Conservation (phyloP, 2,113 vertebrate species). For the Varanus salvator region DNA sequence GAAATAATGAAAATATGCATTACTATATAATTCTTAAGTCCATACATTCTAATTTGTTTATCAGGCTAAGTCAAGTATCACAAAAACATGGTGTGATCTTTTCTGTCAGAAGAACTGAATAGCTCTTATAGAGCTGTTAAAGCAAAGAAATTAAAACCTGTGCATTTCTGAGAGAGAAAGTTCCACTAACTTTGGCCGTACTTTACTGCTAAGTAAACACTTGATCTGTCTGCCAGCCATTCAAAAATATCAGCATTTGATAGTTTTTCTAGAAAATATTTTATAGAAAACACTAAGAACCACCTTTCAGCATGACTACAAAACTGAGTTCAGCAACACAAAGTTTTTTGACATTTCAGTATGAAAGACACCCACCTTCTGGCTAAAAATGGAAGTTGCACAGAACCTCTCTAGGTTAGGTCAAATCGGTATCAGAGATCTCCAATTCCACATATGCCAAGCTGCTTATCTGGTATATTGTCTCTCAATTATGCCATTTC, state of each 20-base stretch:
- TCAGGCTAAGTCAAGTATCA: too few species aligned
- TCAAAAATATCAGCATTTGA: background rate
- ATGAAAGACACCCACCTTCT: slow-evolving; percentile 69
- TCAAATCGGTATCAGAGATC: background rate
- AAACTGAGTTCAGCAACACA: background rate
- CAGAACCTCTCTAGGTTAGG: background rate
- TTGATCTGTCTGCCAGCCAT: background rate
- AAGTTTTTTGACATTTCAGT: slow-evolving; percentile 2
- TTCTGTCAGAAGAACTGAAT: too few species aligned
- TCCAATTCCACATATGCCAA: background rate
- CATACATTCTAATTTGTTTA: too few species aligned
- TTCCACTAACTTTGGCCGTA: background rate
- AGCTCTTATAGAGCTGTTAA: background rate
- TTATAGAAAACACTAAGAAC: background rate
- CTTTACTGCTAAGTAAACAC: background rate
- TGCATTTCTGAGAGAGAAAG: background rate
- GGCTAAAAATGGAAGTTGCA: slow-evolving; percentile 37
- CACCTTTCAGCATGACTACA: background rate
- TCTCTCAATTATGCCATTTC: background rate
- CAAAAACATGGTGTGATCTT: too few species aligned
- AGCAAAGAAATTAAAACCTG: background rate
- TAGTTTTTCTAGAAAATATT: rapidly evolving
- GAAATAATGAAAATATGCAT: background rate
- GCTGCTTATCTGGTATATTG: background rate
- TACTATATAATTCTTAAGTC: background rate